These are phyloP conservation scores for Cataglyphis livida DNA, from an alignment of 2,888 invertebrate genomes.

Conservation along the genomic window DNA sequence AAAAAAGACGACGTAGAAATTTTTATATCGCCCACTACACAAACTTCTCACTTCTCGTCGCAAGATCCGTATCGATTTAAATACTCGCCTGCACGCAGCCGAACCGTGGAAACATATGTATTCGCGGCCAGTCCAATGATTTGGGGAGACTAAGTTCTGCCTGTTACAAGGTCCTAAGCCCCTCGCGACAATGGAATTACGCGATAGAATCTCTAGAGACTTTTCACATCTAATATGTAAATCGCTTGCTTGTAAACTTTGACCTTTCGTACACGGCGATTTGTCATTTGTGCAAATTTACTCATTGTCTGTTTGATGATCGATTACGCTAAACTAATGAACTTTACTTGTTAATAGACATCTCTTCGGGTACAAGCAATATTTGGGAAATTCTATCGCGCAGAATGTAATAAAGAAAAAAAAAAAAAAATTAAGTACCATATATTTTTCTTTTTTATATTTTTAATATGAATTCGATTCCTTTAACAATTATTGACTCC, in stretches of 20 bases:
- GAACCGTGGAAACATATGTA: constrained; percentile 57
- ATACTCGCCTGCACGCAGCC: constrained; percentile 28
- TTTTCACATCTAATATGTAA: constrained; percentile 12
- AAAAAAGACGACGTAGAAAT: constrained; percentile 56
- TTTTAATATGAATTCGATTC: not conserved
- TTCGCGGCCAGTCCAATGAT: constrained; percentile 2
- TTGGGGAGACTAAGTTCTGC: constrained; percentile 10
- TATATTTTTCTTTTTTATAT: not conserved
- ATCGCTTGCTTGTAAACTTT: not conserved
- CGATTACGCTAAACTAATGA: not conserved
- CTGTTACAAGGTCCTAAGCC: constrained; percentile 20
- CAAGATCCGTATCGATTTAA: constrained; percentile 65
- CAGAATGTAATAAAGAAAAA: not conserved
- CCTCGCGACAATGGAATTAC: not conserved
- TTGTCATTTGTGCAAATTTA: constrained; percentile 3
- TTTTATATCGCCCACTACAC: constrained; percentile 60
- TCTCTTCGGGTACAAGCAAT: not conserved
- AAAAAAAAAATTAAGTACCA: not conserved
- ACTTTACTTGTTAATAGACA: not conserved
- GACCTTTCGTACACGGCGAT: not conserved
- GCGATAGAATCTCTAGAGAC: constrained; percentile 14
- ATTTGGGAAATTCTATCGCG: not conserved
- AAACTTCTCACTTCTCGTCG: constrained; percentile 42
- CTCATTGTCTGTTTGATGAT: not conserved
- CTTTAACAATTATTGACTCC: not conserved